phyloP scores from a whole-genome alignment of 2,888 invertebrate genomes.

The Drosophila meridionalis region DNA sequence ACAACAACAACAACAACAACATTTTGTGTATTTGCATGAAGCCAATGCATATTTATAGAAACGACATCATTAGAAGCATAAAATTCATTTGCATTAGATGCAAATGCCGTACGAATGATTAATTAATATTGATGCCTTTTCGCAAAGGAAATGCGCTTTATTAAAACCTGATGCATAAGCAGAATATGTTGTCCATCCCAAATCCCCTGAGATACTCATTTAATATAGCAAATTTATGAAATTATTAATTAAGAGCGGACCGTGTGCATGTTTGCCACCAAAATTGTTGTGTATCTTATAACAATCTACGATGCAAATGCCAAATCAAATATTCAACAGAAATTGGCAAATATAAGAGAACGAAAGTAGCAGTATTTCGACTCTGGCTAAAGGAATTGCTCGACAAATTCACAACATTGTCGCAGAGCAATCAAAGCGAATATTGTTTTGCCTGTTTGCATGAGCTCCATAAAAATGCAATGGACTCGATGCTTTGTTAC shows the following conservation, averaged over 20 bases:
- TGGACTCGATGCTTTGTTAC: constrained; percentile 38
- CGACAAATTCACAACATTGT: constrained; percentile 33
- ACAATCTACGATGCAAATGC: background rate
- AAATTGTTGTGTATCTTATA: background rate
- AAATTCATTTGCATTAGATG: constrained; percentile 1
- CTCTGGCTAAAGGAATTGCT: constrained; percentile 12
- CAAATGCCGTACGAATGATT: constrained; percentile 11
- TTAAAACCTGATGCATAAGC: constrained; percentile 4
- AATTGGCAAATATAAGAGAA: constrained; percentile 3
- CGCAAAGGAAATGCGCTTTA: background rate
- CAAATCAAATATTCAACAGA: constrained; percentile 16
- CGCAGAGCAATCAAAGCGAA: constrained; percentile 38
- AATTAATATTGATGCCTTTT: background rate
- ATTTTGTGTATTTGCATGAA: background rate
- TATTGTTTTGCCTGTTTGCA: constrained; percentile 27
- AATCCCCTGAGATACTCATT: background rate
- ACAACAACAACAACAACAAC: background rate
- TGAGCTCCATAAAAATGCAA: constrained; percentile 37
- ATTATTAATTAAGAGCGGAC: background rate
- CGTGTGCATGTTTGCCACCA: background rate
- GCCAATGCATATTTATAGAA: background rate
- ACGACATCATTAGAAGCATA: background rate
- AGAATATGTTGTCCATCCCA: background rate
- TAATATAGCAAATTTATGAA: background rate
- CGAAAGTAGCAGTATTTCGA: background rate